A percentile compares a stretch with the other conserved stretches of the same genome.
Evolutionary conservation across 2,888 invertebrate genomes (phyloP).

Genomic region (Tetheella fluctuosa): DNA sequence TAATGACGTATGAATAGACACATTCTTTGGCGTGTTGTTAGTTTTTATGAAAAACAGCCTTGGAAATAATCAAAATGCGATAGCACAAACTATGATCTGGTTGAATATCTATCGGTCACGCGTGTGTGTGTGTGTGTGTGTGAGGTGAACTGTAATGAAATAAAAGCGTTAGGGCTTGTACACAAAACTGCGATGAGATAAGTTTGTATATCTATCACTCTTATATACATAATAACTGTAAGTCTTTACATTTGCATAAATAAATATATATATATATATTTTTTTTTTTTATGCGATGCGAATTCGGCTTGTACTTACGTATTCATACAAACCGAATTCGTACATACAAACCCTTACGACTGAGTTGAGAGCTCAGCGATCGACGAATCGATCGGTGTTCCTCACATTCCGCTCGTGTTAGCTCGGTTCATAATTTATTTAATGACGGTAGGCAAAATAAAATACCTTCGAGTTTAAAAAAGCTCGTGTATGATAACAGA

Average conservation of each 20-base stretch:
- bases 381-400: neutral
- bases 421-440: slow-evolving; percentile 2
- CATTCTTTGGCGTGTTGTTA: slow-evolving; percentile 23
- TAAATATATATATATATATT: too few species aligned
- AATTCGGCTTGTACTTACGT: too few species aligned
- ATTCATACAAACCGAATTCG: too few species aligned
- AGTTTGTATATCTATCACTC: too few species aligned
- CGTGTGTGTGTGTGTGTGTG: neutral
- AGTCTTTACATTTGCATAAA: too few species aligned
- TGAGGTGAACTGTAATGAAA: neutral
- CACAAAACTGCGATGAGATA: too few species aligned
- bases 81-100: neutral
- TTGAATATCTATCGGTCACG: neutral
- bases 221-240: too few species aligned
- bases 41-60: neutral
- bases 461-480: slow-evolving; percentile 4
- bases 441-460: slow-evolving; percentile 8
- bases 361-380: neutral
- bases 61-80: neutral
- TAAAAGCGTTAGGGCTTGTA: neutral
- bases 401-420: neutral
- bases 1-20: slow-evolving; percentile 34
- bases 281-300: too few species aligned
- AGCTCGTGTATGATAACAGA: slow-evolving; percentile 26
- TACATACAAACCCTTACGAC: too few species aligned